phyloP scores from a whole-genome alignment of 1,140 invertebrate species.

The Nomia melanderi region DNA sequence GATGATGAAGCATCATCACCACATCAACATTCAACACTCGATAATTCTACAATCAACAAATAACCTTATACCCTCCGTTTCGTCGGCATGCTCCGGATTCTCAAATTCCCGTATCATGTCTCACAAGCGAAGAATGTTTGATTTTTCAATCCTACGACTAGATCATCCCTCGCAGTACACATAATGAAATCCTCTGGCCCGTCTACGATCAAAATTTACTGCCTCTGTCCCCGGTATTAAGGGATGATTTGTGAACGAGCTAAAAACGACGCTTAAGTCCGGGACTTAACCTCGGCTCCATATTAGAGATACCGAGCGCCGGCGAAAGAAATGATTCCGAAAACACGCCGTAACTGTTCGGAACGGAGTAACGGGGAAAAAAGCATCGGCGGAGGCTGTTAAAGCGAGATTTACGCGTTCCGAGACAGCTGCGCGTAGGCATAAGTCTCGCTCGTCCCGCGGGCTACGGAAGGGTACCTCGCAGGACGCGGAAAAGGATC shows the following conservation, averaged over 20 bases:
- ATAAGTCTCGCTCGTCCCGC: slow-evolving; percentile 58
- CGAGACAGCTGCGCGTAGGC: slow-evolving; percentile 69
- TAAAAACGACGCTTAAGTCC: slow-evolving; percentile 17
- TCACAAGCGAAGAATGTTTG: too few species aligned
- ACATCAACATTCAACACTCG: too few species aligned
- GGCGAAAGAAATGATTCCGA: slow-evolving; percentile 34
- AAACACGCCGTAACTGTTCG: not conserved
- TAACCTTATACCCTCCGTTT: too few species aligned
- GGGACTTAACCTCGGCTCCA: too few species aligned
- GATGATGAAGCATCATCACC: too few species aligned
- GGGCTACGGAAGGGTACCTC: slow-evolving; percentile 60
- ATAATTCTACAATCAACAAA: too few species aligned
- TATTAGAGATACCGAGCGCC: not conserved
- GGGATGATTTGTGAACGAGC: not conserved
- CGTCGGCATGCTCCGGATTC: too few species aligned
- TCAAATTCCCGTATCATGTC: too few species aligned
- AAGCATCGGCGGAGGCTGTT: slow-evolving; percentile 35
- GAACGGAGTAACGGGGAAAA: slow-evolving; percentile 44
- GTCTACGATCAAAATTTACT: not conserved
- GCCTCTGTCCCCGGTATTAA: not conserved
- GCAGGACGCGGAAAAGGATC: slow-evolving; percentile 73
- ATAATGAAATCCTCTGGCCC: not conserved
- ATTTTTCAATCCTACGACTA: too few species aligned
- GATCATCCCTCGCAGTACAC: not conserved
- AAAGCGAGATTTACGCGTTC: slow-evolving; percentile 32